Evolutionary conservation across 1,140 invertebrate genomes (phyloP), one percentile per base, ranked within the genome.

Genomic region (Saccostrea glomerata): DNA sequence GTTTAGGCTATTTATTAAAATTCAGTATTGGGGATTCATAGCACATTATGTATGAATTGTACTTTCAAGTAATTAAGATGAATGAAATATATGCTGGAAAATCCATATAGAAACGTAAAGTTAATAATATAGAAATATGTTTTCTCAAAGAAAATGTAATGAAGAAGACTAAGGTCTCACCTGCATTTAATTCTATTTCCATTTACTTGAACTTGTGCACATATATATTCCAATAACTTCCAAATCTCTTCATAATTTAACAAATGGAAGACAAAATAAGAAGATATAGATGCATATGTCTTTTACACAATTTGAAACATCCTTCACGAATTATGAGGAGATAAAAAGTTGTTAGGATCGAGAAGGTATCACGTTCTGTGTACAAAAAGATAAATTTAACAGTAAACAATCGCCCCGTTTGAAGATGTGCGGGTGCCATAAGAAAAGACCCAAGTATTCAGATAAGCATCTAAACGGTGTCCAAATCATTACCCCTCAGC

Each of bases 371-470:
- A 25, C 30, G 70, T 36, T 77, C 70, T 77, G 70, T 77, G 70
- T 77, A 77, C 70, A 36, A 77, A 77, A 77, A 77, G 70, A 77
- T 77, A 77, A 77, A 77, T 77, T 77, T 77, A 77, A 77, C 70
- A 13, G 70, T 77, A 77, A 77, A 77, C 70, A 77, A 77, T 77
- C 70, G 9, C 6, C 70, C 25, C 70, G 70, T 77, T 77, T 77
- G 70, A 77, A 77, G 70, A 77, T 77, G 70, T 77, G 25, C 25
- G 70, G 70, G 70, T 77, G 70, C 25, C 36, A 77, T 25, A 77
- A 77, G 70, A 13, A 77, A 77, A 77, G 23, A 77, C 70, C 70
- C 30, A 30, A 77, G 23, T 77, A 36, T 13, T 77, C 70, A 77
- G 70, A 77, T 77, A 77, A 77, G 70, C 70, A 77, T 77, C 70